Percentiles rank a stretch among this genome's conserved stretches.
Evolutionary conservation across 2,113 vertebrate genomes (phyloP).

Genomic region (Sisor rabdophorus): DNA sequence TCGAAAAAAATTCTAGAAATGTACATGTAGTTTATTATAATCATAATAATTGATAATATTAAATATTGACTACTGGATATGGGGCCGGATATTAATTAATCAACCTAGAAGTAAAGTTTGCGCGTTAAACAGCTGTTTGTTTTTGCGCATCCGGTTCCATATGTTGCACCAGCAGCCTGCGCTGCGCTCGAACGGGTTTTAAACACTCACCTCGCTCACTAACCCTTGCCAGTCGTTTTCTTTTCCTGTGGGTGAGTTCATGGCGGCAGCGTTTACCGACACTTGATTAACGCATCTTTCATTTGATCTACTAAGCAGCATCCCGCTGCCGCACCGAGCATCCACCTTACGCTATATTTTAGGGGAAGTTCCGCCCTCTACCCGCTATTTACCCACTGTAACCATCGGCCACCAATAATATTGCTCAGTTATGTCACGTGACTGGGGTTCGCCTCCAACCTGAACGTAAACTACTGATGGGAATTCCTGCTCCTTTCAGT

Average conservation of each 20-base stretch:
- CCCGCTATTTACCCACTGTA: not conserved
- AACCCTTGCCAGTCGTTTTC: conserved; percentile 91
- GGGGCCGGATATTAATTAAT: not conserved
- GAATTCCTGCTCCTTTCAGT: not conserved
- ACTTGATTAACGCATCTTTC: not conserved
- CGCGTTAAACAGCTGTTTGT: not conserved
- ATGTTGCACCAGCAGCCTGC: conserved; percentile 11
- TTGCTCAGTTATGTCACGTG: not conserved
- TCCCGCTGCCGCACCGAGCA: not conserved
- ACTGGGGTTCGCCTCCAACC: not conserved
- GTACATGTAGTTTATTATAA: too few species aligned
- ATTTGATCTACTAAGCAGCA: not conserved
- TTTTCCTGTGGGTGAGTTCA: conserved; percentile 73
- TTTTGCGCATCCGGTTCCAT: conserved; percentile 1
- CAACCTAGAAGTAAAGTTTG: not conserved
- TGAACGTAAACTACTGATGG: not conserved
- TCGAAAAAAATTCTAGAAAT: too few species aligned
- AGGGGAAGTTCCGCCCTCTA: conserved; percentile 7
- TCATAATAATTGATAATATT: too few species aligned
- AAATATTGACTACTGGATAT: too few species aligned
- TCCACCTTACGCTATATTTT: not conserved
- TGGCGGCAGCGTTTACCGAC: conserved; percentile 45
- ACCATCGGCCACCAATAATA: not conserved
- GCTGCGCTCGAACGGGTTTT: not conserved
- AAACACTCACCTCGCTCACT: conserved; percentile 85